These are phyloP conservation scores for Ctenomys sociabilis DNA, from an alignment of 2,113 vertebrate species.

Conservation along the genomic window DNA sequence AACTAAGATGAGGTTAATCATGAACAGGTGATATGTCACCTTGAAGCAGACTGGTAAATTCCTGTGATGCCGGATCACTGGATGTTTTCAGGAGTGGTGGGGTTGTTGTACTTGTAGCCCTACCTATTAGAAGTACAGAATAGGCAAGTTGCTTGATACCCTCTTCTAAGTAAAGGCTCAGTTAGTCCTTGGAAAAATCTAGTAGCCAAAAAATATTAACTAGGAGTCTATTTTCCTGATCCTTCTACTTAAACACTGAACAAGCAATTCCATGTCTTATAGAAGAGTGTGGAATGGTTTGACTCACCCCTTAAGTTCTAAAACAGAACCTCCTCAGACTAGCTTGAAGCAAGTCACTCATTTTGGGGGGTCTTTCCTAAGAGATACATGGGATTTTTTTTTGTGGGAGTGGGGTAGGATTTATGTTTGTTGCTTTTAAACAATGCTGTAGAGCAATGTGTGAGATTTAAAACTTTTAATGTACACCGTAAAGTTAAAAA, in stretches of 20 bases:
- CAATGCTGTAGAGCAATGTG: not conserved
- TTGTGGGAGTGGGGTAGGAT: not conserved
- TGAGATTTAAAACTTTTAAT: conserved; percentile 29
- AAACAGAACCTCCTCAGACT: not conserved
- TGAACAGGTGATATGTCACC: not conserved
- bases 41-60: conserved; percentile 55
- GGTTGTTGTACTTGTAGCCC: conserved; percentile 1
- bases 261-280: no score
- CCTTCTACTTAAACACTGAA: no score
- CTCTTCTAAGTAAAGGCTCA: conserved; percentile 38
- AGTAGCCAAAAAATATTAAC: not conserved
- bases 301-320: not conserved
- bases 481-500: not conserved
- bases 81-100: conserved; percentile 15
- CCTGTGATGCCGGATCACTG: not conserved
- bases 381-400: not conserved
- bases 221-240: no score
- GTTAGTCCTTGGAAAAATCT: not conserved
- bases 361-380: not conserved
- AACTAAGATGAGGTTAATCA: conserved; percentile 23
- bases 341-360: not conserved
- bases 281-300: no score
- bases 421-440: not conserved
- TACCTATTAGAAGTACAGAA: conserved; percentile 31
- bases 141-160: conserved; percentile 48